phyloP scores from a whole-genome alignment of 2,113 vertebrate species.

The Dipodomys ordii region DNA sequence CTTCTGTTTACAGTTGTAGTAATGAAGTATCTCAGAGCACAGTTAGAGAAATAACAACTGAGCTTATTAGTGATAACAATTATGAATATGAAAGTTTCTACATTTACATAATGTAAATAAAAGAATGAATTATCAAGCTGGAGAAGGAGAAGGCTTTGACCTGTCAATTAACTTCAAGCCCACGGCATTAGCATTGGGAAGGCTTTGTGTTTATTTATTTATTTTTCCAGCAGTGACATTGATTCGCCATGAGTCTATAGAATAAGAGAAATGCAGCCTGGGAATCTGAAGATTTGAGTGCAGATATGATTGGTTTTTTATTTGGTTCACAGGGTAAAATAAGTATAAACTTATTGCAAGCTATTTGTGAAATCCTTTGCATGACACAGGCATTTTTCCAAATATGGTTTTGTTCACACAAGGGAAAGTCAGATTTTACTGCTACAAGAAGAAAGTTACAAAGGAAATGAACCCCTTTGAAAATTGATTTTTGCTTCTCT shows the following conservation, averaged over 20 bases:
- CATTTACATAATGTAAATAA: constrained; percentile 69
- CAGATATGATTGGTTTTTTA: not conserved
- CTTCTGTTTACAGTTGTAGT: constrained; percentile 58
- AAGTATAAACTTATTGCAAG: not conserved
- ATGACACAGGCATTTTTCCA: not conserved
- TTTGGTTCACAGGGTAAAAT: not conserved
- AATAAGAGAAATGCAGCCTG: not conserved
- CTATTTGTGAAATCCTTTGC: not conserved
- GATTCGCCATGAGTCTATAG: not conserved
- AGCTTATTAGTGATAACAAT: constrained; percentile 72
- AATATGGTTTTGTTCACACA: not conserved
- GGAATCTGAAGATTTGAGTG: not conserved
- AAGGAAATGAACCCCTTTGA: not conserved
- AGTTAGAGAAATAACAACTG: constrained; percentile 66
- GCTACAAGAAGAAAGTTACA: not conserved
- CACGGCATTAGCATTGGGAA: not conserved
- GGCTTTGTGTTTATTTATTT: not conserved
- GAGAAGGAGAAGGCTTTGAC: not conserved
- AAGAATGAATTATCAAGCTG: constrained; percentile 46
- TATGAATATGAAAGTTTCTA: constrained; percentile 60
- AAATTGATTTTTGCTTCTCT: not conserved
- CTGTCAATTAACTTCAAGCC: constrained; percentile 12
- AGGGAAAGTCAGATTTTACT: not conserved
- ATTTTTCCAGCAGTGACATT: not conserved
- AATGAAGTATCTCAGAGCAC: constrained; percentile 61